Evolutionary conservation across 2,888 invertebrate genomes (phyloP), one percentile per base, ranked within the genome.

Genomic region (Prosapia bicincta): DNA sequence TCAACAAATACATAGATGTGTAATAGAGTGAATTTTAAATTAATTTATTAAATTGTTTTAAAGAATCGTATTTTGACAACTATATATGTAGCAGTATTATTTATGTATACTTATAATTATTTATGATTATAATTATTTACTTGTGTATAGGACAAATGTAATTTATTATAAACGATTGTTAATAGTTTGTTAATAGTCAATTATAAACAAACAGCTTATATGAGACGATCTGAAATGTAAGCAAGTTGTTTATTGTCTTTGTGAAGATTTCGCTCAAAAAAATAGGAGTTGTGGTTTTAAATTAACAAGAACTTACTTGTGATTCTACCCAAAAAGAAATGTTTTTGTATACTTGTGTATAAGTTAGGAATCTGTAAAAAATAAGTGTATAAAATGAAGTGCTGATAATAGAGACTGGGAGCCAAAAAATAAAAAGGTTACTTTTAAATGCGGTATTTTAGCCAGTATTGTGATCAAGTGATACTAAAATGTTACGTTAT

Each of bases 401-500:
- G 38, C 38, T 38, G 15, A 38, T 38, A 13, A 9, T 13, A 13
- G 38, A 38, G 5, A 9, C 9, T 30, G 38, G 38, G 13, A 38
- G 38, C 38, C 38, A 38, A 38, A 38, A 38, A 38, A 7, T 38
- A 15, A 38, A 28, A 28, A 38, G 38, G 6, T 5, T 38, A 13
- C 5, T 38, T 38, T 38, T 38, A 38, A 38, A 13, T 38, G 38
- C 13, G 38, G 38, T 38, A 38, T 38, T 9, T 6, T 38, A 38
- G 38, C 38, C 38, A 38, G 38, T 25, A 68, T 26, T 25, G 26
- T 68, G n/a, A 68, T 68, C 13, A 5, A 68, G n/a, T 68, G 20
- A 66, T 66, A 66, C n/a, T 68, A 26, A 24, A 26, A 68, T 68
- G 26, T 68, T 68, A 66, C 13, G 26, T 68, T 38, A 38, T 38